Base-by-base conservation (phyloP, 2,113 vertebrate species). In the Tachuris rubrigastra region DNA sequence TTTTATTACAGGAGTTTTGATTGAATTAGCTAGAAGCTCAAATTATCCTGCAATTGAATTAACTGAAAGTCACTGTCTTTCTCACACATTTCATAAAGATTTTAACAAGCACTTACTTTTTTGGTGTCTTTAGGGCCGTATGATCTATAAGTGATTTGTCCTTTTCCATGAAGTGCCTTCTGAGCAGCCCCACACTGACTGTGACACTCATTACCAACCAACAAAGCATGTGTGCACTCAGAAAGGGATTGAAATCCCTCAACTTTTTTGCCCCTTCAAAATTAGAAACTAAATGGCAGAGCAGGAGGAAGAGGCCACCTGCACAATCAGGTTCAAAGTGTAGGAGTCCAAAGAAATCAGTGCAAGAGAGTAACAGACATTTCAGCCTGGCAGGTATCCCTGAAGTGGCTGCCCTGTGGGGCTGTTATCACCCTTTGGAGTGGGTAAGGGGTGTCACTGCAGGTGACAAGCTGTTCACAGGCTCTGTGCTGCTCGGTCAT, bases 41-140 rank as follows among this genome's bases (percentile, higher is more conserved):
- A 91, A 87, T 91, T 94, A 79, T 79, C 74, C 75, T 37, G 85
- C 90, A 82, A 73, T 53, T 52, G 75, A 95, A 85, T 87, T 87
- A 93, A 44, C 56, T 41, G 74, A 47, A 93, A 93, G 81, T 93
- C 85, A 67, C 52, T 68, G 62, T 85, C 93, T 82, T 93, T 91
- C 81, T 91, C 88, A 85, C 41, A 85, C 27, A 39, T 83, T 88
- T 85, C 63, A 85, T 77, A 82, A 74, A 93, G 87, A 79, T 85
- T 89, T 89, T 67, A 65, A 69, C 68, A 68, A 71, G 65, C 41
- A 80, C 69, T 94, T 77, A 30, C 9, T 55, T 20, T 42, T 25
- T 95, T 80, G 41, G 76, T 81, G 80, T 63, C 46, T 69, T 84
- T 47, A 37, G 52, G 46, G 35, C 41, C 66, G 44, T 52, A 33